A percentile compares a stretch with the other conserved stretches of the same genome.
These are phyloP conservation scores for Petrophora chlorosata DNA, from an alignment of 2,888 invertebrate species.

Conservation along the genomic window DNA sequence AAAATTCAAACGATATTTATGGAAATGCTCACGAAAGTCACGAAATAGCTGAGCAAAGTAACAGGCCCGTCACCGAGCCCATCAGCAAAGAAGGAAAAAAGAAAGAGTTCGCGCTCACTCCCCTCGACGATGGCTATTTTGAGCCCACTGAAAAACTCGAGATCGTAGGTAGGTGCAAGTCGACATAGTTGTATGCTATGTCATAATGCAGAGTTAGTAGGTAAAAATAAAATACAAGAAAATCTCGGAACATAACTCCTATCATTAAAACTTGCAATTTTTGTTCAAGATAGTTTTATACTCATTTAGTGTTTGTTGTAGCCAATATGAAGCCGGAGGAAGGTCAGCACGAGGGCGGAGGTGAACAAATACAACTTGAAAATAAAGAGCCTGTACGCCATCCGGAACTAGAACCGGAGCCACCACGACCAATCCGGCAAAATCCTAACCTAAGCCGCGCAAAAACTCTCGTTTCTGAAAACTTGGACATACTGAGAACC, in stretches of 20 bases:
- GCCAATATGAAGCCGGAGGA: slow-evolving; percentile 23
- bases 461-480: slow-evolving; percentile 62
- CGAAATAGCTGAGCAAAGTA: not conserved
- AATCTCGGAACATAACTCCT: too few relatives aligned
- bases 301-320: slow-evolving; percentile 10
- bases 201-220: not conserved
- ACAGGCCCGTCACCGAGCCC: not conserved
- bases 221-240: too few relatives aligned
- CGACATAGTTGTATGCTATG: not conserved
- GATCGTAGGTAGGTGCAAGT: slow-evolving; percentile 42
- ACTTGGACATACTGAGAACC: slow-evolving; percentile 54
- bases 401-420: slow-evolving; percentile 32
- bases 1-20: too few relatives aligned
- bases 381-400: slow-evolving; percentile 23
- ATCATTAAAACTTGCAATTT: too few relatives aligned
- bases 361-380: slow-evolving; percentile 36
- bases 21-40: not conserved
- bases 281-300: too few relatives aligned
- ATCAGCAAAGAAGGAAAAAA: slow-evolving; percentile 24
- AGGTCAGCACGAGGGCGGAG: slow-evolving; percentile 42
- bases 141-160: slow-evolving; percentile 34
- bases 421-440: slow-evolving; percentile 64
- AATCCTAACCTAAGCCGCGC: slow-evolving; percentile 68
- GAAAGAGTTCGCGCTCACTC: slow-evolving; percentile 56
- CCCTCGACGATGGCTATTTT: slow-evolving; percentile 55